phyloP scores from a whole-genome alignment of 1,140 invertebrate species.

The Diachasmimorpha longicaudata region DNA sequence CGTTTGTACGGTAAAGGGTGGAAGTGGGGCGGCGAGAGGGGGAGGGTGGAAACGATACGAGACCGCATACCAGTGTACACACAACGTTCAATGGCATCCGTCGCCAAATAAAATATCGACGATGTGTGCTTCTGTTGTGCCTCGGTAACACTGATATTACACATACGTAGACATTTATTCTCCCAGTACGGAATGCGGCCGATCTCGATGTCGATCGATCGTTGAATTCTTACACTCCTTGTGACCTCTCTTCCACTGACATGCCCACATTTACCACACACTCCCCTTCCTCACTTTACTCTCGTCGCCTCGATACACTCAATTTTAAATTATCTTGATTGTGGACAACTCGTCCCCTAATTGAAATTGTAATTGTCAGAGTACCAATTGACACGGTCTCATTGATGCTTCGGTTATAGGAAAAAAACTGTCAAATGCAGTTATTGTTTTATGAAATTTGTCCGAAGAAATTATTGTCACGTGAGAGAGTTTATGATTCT shows the following conservation, averaged over 20 bases:
- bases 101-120: conserved; percentile 2
- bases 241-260: conserved; percentile 14
- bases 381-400: neutral
- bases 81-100: neutral
- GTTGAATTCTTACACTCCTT: conserved; percentile 5
- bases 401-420: neutral
- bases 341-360: conserved; percentile 1
- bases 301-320: neutral
- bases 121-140: neutral
- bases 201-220: conserved; percentile 23
- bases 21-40: neutral
- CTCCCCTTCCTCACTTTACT: neutral
- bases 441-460: neutral
- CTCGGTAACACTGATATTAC: neutral
- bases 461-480: no score
- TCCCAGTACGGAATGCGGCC: conserved; percentile 13
- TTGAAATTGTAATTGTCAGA: neutral
- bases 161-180: neutral
- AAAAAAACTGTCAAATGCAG: neutral
- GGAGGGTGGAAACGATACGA: neutral
- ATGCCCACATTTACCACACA: neutral
- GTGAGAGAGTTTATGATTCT: no score
- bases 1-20: no score
- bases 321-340: neutral
- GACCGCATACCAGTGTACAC: neutral